Percentiles rank a stretch among this genome's conserved stretches.
phyloP scores from a whole-genome alignment of 23 tunicate genomes.

The Halocynthia roretzi region DNA sequence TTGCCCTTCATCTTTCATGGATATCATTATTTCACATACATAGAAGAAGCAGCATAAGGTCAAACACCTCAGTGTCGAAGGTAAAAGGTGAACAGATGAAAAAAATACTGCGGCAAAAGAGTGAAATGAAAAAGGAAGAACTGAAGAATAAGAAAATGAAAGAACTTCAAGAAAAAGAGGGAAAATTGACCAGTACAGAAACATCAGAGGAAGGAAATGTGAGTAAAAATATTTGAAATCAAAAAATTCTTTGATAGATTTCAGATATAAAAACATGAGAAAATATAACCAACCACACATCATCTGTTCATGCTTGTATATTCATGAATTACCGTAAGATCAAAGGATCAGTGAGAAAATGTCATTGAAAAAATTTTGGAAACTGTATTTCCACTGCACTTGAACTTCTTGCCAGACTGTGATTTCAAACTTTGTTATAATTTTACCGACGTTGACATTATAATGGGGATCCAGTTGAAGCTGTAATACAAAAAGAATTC shows the following conservation, averaged over 20 bases:
- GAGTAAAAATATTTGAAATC: not conserved
- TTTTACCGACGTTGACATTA: too few relatives aligned
- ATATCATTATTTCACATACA: not conserved
- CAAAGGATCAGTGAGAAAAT: constrained; percentile 32
- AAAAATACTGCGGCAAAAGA: not conserved
- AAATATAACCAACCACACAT: too few relatives aligned
- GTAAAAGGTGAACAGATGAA: not conserved
- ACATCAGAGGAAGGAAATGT: constrained; percentile 38
- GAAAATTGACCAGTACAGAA: constrained; percentile 61
- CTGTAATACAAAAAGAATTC: too few relatives aligned
- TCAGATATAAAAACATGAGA: too few relatives aligned
- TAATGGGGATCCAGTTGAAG: too few relatives aligned
- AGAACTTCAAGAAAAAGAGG: constrained; percentile 23
- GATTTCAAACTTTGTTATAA: too few relatives aligned
- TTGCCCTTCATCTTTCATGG: not conserved
- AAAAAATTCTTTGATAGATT: too few relatives aligned
- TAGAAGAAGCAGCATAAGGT: not conserved
- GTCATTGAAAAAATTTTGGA: too few relatives aligned
- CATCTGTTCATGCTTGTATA: too few relatives aligned
- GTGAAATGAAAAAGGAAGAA: constrained; percentile 21
- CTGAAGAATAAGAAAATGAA: not conserved
- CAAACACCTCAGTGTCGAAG: not conserved
- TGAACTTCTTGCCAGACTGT: too few relatives aligned
- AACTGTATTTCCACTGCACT: too few relatives aligned
- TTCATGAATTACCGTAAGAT: too few relatives aligned